phyloP scores from a whole-genome alignment of 2,888 invertebrate genomes.

The Clusia tigrina region DNA sequence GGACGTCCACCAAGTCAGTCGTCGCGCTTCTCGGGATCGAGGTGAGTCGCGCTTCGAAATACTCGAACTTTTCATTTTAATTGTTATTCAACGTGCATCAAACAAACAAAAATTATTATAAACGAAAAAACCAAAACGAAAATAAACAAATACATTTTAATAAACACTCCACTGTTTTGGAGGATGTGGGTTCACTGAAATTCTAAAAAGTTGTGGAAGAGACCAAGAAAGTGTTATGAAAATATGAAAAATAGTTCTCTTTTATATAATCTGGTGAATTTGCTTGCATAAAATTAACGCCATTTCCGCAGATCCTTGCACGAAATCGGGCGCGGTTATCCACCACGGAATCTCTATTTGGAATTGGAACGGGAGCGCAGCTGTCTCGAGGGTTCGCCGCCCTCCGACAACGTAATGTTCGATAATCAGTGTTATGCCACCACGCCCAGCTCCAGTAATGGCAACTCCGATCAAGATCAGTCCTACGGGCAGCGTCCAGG shows the following conservation, averaged over 20 bases:
- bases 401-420: slow-evolving; percentile 92
- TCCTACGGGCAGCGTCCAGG: slow-evolving; percentile 69
- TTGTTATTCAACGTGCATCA: too few species aligned
- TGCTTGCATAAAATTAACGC: slow-evolving; percentile 43
- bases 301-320: slow-evolving; percentile 69
- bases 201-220: too few species aligned
- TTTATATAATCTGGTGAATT: background rate
- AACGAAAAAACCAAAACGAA: too few species aligned
- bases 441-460: slow-evolving; percentile 92
- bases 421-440: slow-evolving; percentile 96
- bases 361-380: slow-evolving; percentile 78
- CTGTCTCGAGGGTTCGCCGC: slow-evolving; percentile 75
- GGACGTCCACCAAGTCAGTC: slow-evolving; percentile 70
- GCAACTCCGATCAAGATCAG: slow-evolving; percentile 87
- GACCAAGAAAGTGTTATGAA: too few species aligned
- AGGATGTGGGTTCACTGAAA: too few species aligned
- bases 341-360: slow-evolving; percentile 78
- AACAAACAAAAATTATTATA: too few species aligned
- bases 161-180: too few species aligned
- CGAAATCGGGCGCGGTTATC: slow-evolving; percentile 77
- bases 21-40: slow-evolving; percentile 72
- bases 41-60: slow-evolving; percentile 63
- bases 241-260: too few species aligned
- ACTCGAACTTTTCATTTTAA: too few species aligned
- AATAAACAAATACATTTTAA: too few species aligned